Conservation (phyloP, 2,797 vertebrate species). For the Orientallactaga sibirica region DNA sequence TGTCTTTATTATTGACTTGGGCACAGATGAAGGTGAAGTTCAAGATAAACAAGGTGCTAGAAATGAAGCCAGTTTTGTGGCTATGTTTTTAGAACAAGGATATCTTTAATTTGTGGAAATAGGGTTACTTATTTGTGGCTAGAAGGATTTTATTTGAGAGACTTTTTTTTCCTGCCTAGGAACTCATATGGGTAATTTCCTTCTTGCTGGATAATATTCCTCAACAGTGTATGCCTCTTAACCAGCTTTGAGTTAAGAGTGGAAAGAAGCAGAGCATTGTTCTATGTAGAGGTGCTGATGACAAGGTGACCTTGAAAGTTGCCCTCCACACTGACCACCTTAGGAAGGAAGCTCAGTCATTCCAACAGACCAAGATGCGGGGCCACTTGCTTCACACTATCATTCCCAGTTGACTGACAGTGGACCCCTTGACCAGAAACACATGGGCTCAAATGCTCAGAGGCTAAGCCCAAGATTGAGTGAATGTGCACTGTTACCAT, state of each 20-base stretch:
- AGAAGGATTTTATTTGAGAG: background rate
- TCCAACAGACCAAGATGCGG: background rate
- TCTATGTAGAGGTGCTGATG: background rate
- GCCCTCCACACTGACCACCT: background rate
- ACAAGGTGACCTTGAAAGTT: background rate
- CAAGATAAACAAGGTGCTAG: constrained; percentile 41
- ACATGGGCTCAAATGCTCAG: background rate
- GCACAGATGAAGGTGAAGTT: background rate
- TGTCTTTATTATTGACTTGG: background rate
- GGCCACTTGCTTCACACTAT: background rate
- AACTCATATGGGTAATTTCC: background rate
- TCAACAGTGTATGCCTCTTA: background rate
- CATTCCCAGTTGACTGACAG: background rate
- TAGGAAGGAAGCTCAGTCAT: background rate
- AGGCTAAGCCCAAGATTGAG: background rate
- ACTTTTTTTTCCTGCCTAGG: background rate
- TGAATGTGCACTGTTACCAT: background rate
- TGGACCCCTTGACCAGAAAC: background rate
- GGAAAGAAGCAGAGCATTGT: background rate
- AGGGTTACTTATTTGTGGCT: background rate
- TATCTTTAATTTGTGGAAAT: background rate
- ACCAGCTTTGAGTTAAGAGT: background rate
- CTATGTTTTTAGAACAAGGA: constrained; percentile 1
- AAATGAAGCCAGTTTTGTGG: background rate
- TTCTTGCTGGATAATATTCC: background rate